These are phyloP conservation scores for Tarsius wallacei DNA, from an alignment of 2,797 vertebrate genomes.

Conservation along the genomic window DNA sequence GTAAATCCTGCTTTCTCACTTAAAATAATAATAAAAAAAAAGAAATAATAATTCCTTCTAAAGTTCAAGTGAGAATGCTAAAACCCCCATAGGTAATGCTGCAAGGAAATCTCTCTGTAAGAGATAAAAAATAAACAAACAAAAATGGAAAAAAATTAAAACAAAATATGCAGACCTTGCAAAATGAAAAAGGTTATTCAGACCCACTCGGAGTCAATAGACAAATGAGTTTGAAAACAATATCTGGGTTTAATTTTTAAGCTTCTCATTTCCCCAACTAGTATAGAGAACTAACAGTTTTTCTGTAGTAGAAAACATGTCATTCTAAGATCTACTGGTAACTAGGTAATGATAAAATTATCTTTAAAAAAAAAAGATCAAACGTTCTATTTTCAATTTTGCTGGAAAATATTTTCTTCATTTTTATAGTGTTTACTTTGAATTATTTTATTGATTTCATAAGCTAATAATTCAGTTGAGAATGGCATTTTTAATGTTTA, in stretches of 20 bases:
- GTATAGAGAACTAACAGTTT: background rate
- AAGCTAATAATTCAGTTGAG: background rate
- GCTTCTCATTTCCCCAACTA: background rate
- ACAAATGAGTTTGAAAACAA: background rate
- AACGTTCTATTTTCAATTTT: conserved; percentile 6
- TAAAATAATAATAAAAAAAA: too few relatives aligned
- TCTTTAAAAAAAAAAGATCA: conserved; percentile 9
- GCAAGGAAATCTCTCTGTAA: background rate
- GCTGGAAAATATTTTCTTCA: conserved; percentile 23
- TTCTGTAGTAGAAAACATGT: background rate
- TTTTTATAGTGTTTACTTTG: background rate
- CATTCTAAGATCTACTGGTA: conserved; percentile 10
- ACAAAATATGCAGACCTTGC: background rate
- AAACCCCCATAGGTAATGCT: background rate
- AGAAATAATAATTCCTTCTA: conserved; percentile 7
- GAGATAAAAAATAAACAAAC: conserved; percentile 41
- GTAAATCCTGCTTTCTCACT: too few relatives aligned
- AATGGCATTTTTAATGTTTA: background rate
- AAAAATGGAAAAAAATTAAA: background rate
- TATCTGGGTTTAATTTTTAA: conserved; percentile 11
- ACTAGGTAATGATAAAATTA: conserved; percentile 28
- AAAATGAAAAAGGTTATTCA: background rate
- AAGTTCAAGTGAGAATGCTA: background rate
- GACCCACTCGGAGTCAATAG: background rate
- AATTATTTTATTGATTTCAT: conserved; percentile 45